Evolutionary conservation across 2,113 vertebrate genomes (phyloP).

Genomic region (Xenopus borealis): DNA sequence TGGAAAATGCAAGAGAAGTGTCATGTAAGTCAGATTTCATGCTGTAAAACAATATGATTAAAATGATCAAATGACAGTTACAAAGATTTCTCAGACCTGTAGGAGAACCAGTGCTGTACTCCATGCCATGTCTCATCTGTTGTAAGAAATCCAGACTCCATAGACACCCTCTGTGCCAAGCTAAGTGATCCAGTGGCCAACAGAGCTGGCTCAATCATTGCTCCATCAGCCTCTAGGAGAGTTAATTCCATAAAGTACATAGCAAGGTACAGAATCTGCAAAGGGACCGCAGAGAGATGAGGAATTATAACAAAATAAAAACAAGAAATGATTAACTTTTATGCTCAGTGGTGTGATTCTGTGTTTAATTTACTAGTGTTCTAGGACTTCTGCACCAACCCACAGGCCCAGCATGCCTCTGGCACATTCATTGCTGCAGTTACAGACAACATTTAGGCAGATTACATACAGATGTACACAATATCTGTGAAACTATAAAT

Average conservation of each 20-base stretch:
- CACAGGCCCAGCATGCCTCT: too few relatives aligned
- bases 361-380: too few relatives aligned
- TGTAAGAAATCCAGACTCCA: slow-evolving; percentile 55
- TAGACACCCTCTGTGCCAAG: slow-evolving; percentile 66
- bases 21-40: neutral
- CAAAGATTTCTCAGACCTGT: slow-evolving; percentile 63
- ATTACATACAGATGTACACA: too few relatives aligned
- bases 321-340: too few relatives aligned
- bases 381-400: too few relatives aligned
- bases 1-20: neutral
- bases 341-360: too few relatives aligned
- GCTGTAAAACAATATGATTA: neutral
- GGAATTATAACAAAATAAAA: neutral
- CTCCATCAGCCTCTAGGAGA: slow-evolving; percentile 71
- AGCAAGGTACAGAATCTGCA: slow-evolving; percentile 70
- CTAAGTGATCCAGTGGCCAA: slow-evolving; percentile 72
- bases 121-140: slow-evolving; percentile 60
- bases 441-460: too few relatives aligned
- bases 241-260: slow-evolving; percentile 82
- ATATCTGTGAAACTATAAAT: too few relatives aligned
- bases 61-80: neutral
- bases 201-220: slow-evolving; percentile 66
- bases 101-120: slow-evolving; percentile 56
- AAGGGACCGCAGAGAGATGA: neutral
- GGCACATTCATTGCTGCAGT: too few relatives aligned